Evolutionary conservation across 2,113 vertebrate species (phyloP).

Genomic region (Carollia perspicillata): DNA sequence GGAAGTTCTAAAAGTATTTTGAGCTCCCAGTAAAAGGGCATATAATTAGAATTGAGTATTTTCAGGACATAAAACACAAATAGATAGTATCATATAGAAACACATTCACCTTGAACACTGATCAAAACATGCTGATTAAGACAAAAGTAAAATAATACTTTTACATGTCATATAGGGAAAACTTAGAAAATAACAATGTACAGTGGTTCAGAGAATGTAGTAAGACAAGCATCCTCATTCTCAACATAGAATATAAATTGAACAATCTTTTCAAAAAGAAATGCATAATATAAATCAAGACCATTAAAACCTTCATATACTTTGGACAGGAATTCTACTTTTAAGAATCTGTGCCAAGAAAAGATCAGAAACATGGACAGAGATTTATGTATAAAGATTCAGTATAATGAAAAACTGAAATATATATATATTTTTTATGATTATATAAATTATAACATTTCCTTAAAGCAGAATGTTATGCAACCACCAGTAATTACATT

Average conservation of each 20-base stretch:
- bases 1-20: slow-evolving; percentile 25
- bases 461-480: slow-evolving; percentile 1
- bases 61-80: neutral
- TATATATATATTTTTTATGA: neutral
- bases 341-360: slow-evolving; percentile 58
- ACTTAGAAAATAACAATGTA: neutral
- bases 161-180: neutral
- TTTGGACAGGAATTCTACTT: slow-evolving; percentile 46
- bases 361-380: slow-evolving; percentile 50
- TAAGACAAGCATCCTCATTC: neutral
- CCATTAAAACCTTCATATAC: slow-evolving; percentile 6
- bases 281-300: slow-evolving; percentile 36
- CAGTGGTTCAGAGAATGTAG: neutral
- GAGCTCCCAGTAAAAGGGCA: neutral
- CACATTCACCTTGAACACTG: neutral
- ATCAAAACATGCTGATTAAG: slow-evolving; percentile 5
- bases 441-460: slow-evolving; percentile 37
- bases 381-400: slow-evolving; percentile 57
- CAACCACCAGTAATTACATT: slow-evolving; percentile 32
- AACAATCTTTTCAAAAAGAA: slow-evolving; percentile 15
- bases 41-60: slow-evolving; percentile 20
- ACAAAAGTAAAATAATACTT: slow-evolving; percentile 39
- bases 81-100: neutral
- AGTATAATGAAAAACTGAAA: slow-evolving; percentile 42
- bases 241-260: neutral